Percentiles rank a stretch among this genome's conserved stretches.
phyloP scores from a whole-genome alignment of 2,797 vertebrate species.

The Ciconia nigra region DNA sequence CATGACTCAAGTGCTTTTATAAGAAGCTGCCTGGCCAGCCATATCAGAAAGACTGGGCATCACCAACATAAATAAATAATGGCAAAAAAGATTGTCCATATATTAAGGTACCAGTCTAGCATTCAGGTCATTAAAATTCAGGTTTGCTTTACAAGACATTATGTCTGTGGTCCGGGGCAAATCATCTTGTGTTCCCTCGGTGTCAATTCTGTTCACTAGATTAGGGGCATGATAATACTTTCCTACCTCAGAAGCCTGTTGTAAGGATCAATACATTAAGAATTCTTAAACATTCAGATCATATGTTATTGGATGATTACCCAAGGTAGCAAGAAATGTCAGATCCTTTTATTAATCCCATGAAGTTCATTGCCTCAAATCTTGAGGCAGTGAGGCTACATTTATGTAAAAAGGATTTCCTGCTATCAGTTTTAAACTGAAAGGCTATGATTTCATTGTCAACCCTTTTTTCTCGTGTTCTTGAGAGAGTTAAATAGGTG shows the following conservation, averaged over 20 bases:
- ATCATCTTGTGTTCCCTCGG: neutral
- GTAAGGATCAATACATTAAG: neutral
- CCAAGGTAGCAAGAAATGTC: neutral
- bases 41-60: neutral
- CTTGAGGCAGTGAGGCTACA: neutral
- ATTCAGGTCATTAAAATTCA: neutral
- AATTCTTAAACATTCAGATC: neutral
- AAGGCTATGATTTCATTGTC: neutral
- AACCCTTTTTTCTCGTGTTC: slow-evolving; percentile 5
- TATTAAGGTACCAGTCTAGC: neutral
- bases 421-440: neutral
- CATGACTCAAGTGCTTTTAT: neutral
- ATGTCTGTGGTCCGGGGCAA: neutral
- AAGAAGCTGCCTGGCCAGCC: neutral
- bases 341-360: neutral
- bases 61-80: neutral
- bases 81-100: neutral
- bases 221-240: neutral
- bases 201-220: neutral
- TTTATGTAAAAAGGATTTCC: slow-evolving; percentile 1
- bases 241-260: neutral
- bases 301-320: neutral
- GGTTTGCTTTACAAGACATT: neutral
- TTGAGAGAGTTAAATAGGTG: neutral
- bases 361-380: neutral